phyloP scores from a whole-genome alignment of 2,888 invertebrate species.

The Pyralis farinalis region DNA sequence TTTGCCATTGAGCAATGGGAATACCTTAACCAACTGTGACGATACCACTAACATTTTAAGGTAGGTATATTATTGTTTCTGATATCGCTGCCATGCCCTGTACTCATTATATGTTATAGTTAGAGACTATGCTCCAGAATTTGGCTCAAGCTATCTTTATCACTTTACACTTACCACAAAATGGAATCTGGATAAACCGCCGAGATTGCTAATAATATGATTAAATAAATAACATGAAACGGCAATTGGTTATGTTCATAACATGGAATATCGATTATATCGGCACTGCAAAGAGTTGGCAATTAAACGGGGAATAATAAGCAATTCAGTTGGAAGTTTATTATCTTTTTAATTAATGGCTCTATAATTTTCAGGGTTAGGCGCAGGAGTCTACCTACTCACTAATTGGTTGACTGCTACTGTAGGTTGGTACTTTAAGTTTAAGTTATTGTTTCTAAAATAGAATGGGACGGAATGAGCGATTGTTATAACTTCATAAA shows the following conservation, averaged over 20 bases:
- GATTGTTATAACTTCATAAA: neutral
- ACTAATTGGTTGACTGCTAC: constrained; percentile 43
- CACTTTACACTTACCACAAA: no score
- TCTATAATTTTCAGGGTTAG: constrained; percentile 25
- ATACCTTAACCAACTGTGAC: no score
- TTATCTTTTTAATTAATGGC: constrained; percentile 41
- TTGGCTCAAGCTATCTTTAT: no score
- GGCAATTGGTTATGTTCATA: constrained; percentile 32
- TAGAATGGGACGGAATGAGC: neutral
- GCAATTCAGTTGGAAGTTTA: constrained; percentile 29
- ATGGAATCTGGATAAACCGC: no score
- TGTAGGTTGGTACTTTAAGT: constrained; percentile 21
- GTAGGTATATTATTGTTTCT: no score
- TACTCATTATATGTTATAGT: no score
- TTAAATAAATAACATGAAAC: constrained; percentile 9
- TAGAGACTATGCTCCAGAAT: no score
- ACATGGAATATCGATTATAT: constrained; percentile 31
- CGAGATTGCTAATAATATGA: no score
- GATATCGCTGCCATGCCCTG: no score
- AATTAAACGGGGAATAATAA: constrained; percentile 33
- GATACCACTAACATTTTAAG: no score
- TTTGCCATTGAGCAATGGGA: no score
- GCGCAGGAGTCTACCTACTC: constrained; percentile 21
- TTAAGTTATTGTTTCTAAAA: constrained; percentile 18
- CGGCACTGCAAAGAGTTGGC: constrained; percentile 16